Conservation (phyloP, 2,113 vertebrate genomes). For the human region DNA sequence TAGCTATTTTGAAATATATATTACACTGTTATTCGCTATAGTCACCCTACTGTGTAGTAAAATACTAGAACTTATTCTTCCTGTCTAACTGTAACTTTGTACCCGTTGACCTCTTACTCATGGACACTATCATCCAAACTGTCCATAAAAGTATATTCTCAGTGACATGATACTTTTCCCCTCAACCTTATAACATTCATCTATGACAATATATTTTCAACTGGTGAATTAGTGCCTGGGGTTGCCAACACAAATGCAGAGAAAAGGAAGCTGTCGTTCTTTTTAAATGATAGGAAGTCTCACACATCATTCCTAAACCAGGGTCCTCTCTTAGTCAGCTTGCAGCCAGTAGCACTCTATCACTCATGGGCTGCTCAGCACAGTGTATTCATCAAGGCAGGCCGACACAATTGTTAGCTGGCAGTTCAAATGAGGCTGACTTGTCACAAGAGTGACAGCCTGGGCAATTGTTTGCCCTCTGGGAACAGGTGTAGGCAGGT, state of each 20-base stretch:
- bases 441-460: slow-evolving; percentile 74
- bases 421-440: slow-evolving; percentile 66
- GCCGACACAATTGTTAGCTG: slow-evolving; percentile 29
- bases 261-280: slow-evolving; percentile 53
- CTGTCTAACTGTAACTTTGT: neutral
- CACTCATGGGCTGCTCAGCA: neutral
- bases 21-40: neutral
- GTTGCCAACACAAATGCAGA: slow-evolving; percentile 53
- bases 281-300: slow-evolving; percentile 49
- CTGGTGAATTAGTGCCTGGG: slow-evolving; percentile 38
- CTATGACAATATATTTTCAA: slow-evolving; percentile 54
- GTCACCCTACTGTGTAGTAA: neutral
- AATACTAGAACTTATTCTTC: neutral
- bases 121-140: neutral
- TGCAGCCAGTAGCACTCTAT: slow-evolving; percentile 14
- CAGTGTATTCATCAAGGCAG: slow-evolving; percentile 55
- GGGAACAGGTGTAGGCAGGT: slow-evolving; percentile 74
- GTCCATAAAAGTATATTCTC: neutral
- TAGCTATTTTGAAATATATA: neutral
- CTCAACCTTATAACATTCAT: slow-evolving; percentile 36
- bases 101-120: neutral
- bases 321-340: slow-evolving; percentile 6
- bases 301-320: slow-evolving; percentile 55
- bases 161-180: neutral
- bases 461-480: slow-evolving; percentile 76